These are phyloP conservation scores for Stegana nigrithorax DNA, from an alignment of 2,888 invertebrate genomes.

Conservation along the genomic window DNA sequence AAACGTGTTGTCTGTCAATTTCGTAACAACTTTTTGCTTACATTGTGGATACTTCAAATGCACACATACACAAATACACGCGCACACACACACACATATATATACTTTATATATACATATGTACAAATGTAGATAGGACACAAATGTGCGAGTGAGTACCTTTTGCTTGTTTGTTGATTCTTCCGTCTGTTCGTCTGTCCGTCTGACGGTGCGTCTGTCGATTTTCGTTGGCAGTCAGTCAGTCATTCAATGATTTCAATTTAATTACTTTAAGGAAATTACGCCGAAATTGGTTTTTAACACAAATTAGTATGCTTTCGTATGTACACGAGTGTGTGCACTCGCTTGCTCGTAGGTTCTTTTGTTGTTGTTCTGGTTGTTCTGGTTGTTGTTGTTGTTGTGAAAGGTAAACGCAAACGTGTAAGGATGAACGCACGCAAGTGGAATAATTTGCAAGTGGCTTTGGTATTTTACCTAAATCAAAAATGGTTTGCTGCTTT, in stretches of 20 bases:
- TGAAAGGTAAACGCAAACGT: not conserved
- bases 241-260: too few species aligned
- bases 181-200: not conserved
- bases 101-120: not conserved
- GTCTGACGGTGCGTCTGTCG: constrained; percentile 5
- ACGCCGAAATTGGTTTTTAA: constrained; percentile 38
- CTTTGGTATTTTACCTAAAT: constrained; percentile 2
- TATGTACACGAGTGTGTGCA: too few species aligned
- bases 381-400: too few species aligned
- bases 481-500: too few species aligned
- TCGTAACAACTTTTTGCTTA: not conserved
- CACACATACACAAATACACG: too few species aligned
- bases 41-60: too few species aligned
- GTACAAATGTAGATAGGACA: not conserved
- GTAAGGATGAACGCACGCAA: constrained; percentile 6
- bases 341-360: not conserved
- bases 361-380: too few species aligned
- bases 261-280: constrained; percentile 44
- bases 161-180: not conserved
- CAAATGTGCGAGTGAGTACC: not conserved
- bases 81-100: not conserved
- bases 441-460: constrained; percentile 12
- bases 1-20: not conserved
- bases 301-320: constrained; percentile 19
- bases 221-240: too few species aligned